Evolutionary conservation across 2,113 vertebrate genomes (phyloP).

Genomic region (Notechis scutatus): DNA sequence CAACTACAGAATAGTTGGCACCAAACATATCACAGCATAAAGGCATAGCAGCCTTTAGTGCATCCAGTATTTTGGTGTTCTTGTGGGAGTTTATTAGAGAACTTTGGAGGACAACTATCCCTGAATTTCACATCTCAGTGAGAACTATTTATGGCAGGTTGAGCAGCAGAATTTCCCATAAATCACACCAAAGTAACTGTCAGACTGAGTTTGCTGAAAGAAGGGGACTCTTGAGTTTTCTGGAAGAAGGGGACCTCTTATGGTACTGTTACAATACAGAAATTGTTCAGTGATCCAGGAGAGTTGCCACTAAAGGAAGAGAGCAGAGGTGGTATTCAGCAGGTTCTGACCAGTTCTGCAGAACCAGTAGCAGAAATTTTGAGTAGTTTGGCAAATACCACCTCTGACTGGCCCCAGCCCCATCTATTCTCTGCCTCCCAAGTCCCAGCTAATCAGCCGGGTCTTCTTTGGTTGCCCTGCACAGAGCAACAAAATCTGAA

Average conservation of each 20-base stretch:
- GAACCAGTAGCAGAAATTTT: no score
- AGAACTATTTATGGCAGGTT: background rate
- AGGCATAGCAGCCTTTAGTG: background rate
- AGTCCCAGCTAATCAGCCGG: no score
- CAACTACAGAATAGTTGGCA: background rate
- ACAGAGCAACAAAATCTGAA: no score
- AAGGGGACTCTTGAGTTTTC: no score
- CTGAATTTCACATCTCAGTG: background rate
- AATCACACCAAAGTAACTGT: background rate
- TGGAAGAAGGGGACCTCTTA: background rate
- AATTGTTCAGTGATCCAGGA: background rate
- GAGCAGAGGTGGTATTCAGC: background rate
- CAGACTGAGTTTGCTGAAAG: background rate
- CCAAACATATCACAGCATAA: background rate
- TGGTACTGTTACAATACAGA: background rate
- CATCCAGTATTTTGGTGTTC: background rate
- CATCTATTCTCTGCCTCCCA: no score
- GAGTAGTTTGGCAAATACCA: no score
- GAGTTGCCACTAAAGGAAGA: background rate
- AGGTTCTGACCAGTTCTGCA: no score
- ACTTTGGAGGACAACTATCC: background rate
- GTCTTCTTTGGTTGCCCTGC: no score
- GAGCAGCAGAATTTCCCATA: background rate
- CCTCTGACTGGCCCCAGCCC: no score
- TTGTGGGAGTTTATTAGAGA: background rate